phyloP scores from a whole-genome alignment of 2,888 invertebrate species.

The Entomobrya multifasciata region DNA sequence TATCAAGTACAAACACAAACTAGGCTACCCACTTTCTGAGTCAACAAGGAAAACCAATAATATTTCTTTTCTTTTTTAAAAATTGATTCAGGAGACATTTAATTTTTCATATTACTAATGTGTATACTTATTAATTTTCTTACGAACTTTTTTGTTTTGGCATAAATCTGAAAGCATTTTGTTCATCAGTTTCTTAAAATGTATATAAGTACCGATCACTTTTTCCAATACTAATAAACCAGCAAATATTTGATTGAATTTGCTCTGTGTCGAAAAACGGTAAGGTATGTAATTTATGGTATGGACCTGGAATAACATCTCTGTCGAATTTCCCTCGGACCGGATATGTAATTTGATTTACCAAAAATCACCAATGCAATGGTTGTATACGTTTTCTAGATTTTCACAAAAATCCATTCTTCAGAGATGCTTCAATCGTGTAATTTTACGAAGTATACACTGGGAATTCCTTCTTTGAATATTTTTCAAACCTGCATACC shows the following conservation, averaged over 20 bases:
- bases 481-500: no score
- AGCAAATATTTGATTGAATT: conserved; percentile 27
- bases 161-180: conserved; percentile 73
- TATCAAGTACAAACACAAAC: no score
- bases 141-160: conserved; percentile 65
- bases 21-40: neutral
- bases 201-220: conserved; percentile 56
- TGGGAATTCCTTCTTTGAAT: no score
- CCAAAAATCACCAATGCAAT: conserved; percentile 15
- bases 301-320: conserved; percentile 11
- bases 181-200: conserved; percentile 67
- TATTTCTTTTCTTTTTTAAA: neutral
- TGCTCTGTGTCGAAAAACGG: conserved; percentile 10
- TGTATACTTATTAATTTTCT: conserved; percentile 22
- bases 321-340: neutral
- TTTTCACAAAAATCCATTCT: neutral
- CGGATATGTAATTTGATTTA: conserved; percentile 26
- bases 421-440: no score
- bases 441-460: no score
- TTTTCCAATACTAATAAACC: conserved; percentile 63
- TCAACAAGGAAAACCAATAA: neutral
- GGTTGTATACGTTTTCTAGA: conserved; percentile 33
- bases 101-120: neutral
- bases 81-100: neutral
- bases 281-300: neutral